These are phyloP conservation scores for Anarhynchus alexandrinus DNA, from an alignment of 2,113 vertebrate species.

Conservation along the genomic window DNA sequence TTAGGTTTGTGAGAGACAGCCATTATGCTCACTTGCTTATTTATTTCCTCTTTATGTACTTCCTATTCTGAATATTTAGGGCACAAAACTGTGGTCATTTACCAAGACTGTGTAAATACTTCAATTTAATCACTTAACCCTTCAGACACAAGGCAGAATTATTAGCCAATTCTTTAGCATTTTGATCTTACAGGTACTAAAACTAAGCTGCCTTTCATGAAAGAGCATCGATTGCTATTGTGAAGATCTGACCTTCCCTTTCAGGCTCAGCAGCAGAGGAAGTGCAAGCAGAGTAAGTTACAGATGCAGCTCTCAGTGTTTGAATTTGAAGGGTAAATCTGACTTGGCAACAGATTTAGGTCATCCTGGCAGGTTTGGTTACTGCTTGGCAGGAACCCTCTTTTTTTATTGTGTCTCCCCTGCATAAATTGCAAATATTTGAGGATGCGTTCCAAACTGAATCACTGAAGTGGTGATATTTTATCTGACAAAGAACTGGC, in stretches of 20 bases:
- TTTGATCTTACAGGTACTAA: not conserved
- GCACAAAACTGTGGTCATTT: not conserved
- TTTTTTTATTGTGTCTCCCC: slow-evolving; percentile 15
- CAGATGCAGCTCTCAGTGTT: not conserved
- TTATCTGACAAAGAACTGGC: slow-evolving; percentile 1
- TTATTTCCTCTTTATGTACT: not conserved
- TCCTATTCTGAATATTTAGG: not conserved
- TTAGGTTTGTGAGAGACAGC: not conserved
- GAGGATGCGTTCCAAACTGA: slow-evolving; percentile 14
- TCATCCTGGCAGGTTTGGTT: slow-evolving; percentile 8
- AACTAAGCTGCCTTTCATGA: not conserved
- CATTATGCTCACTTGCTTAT: not conserved
- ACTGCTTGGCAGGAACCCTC: slow-evolving; percentile 28
- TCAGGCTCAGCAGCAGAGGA: slow-evolving; percentile 12
- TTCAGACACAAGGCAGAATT: not conserved
- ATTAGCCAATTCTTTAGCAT: not conserved
- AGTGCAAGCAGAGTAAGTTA: not conserved
- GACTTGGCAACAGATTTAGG: slow-evolving; percentile 41
- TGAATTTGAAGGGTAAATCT: slow-evolving; percentile 49
- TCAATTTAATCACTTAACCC: not conserved
- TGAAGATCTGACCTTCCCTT: slow-evolving; percentile 19
- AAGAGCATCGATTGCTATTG: not conserved
- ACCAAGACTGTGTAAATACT: not conserved
- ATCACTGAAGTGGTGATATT: slow-evolving; percentile 12
- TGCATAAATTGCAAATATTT: slow-evolving; percentile 46